These are phyloP conservation scores for Rosalia funebris DNA, from an alignment of 2,888 invertebrate genomes.

Conservation along the genomic window DNA sequence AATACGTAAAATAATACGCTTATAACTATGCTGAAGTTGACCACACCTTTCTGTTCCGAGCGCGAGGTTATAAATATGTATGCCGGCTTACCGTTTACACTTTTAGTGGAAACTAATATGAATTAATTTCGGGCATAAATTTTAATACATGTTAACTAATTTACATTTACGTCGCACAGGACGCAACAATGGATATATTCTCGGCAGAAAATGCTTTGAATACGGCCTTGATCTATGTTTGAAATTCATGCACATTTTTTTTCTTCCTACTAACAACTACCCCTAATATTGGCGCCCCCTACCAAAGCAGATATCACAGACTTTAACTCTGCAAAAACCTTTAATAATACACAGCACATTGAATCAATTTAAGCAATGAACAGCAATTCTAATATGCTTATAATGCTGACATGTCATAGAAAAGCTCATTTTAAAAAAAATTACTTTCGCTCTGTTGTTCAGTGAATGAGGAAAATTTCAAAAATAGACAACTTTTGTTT, in stretches of 20 bases:
- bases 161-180: conserved; percentile 11
- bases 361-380: no score
- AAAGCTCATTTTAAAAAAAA: no score
- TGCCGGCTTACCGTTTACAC: not conserved
- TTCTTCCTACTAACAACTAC: no score
- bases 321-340: no score
- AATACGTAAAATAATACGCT: conserved; percentile 16
- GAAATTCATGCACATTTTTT: not conserved
- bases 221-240: not conserved
- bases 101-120: conserved; percentile 24
- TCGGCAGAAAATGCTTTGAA: not conserved
- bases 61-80: conserved; percentile 15
- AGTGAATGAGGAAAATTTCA: no score
- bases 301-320: no score
- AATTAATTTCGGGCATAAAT: conserved; percentile 22
- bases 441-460: no score
- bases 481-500: no score
- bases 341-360: no score
- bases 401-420: no score
- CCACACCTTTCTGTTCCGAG: conserved; percentile 11
- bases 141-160: conserved; percentile 6
- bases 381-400: no score
- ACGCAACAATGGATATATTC: not conserved
- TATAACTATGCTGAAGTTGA: not conserved
- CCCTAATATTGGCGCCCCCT: no score